These are phyloP conservation scores for Antheraea assamensis DNA, from an alignment of 2,888 invertebrate species.

Conservation along the genomic window DNA sequence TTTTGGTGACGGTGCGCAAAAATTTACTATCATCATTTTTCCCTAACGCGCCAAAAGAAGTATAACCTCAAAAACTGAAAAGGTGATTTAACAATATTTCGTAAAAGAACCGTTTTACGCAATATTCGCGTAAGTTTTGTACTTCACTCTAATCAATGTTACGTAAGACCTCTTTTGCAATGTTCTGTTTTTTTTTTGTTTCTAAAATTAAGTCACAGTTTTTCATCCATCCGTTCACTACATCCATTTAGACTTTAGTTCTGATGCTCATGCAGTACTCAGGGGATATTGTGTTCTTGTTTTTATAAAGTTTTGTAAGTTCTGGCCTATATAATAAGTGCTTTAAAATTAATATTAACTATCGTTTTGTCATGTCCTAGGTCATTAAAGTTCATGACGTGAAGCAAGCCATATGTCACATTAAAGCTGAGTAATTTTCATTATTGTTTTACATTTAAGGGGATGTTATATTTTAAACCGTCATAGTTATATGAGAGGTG, in stretches of 20 bases:
- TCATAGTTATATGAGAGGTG: too few species aligned
- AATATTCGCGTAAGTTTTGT: slow-evolving; percentile 10
- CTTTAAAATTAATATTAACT: too few species aligned
- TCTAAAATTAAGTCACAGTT: not conserved
- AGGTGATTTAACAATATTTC: not conserved
- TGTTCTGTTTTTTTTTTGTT: slow-evolving; percentile 1
- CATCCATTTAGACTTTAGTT: not conserved
- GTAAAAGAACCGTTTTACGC: not conserved
- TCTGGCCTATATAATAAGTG: not conserved
- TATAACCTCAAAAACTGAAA: not conserved
- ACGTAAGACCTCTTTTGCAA: not conserved
- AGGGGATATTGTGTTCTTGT: not conserved
- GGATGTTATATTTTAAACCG: too few species aligned
- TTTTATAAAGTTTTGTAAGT: not conserved
- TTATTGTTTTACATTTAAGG: too few species aligned
- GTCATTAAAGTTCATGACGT: too few species aligned
- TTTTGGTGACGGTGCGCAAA: too few species aligned
- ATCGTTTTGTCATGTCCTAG: too few species aligned
- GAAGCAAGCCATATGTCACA: too few species aligned
- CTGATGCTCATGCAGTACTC: not conserved
- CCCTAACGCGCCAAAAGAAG: not conserved
- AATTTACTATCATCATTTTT: too few species aligned
- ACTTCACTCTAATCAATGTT: not conserved
- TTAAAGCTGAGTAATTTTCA: too few species aligned
- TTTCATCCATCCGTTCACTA: not conserved